Evolutionary conservation across 2,797 vertebrate species (phyloP).

Genomic region (Eleutherodactylus coqui): DNA sequence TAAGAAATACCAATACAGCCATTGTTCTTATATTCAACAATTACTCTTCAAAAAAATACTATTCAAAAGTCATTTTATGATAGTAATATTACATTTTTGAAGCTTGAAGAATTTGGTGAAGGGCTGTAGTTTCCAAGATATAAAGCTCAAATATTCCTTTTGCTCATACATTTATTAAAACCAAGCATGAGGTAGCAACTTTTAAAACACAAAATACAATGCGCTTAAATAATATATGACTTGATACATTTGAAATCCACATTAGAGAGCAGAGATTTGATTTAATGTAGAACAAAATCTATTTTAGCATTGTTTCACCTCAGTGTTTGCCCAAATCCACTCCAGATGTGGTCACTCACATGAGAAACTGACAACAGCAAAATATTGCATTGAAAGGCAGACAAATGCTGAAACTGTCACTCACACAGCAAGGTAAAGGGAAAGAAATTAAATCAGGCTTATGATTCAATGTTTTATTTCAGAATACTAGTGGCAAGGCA

Average conservation of each 20-base stretch:
- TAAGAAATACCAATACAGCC: constrained; percentile 74
- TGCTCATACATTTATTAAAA: constrained; percentile 79
- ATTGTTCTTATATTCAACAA: constrained; percentile 78
- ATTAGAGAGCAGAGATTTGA: constrained; percentile 76
- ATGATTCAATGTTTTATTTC: constrained; percentile 33
- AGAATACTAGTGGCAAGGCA: constrained; percentile 2
- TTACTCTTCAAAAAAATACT: constrained; percentile 81
- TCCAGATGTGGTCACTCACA: constrained; percentile 75
- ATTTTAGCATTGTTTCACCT: constrained; percentile 79
- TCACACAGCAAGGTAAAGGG: constrained; percentile 69
- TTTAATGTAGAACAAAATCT: constrained; percentile 77
- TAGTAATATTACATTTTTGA: constrained; percentile 80
- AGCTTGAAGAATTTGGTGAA: constrained; percentile 78
- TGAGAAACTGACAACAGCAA: constrained; percentile 71
- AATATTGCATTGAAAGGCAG: constrained; percentile 65
- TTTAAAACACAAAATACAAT: constrained; percentile 72
- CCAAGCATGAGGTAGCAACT: constrained; percentile 68
- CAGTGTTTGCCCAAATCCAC: constrained; percentile 72
- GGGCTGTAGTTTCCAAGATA: constrained; percentile 76
- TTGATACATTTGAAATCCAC: constrained; percentile 73
- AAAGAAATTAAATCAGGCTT: constrained; percentile 67
- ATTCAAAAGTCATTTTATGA: constrained; percentile 81
- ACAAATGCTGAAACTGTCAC: constrained; percentile 73
- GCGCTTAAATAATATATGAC: constrained; percentile 77
- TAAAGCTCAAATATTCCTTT: constrained; percentile 74